A percentile compares a stretch with the other conserved stretches of the same genome.
Conservation (phyloP, 2,113 vertebrate genomes). For the Scophthalmus maximus region DNA sequence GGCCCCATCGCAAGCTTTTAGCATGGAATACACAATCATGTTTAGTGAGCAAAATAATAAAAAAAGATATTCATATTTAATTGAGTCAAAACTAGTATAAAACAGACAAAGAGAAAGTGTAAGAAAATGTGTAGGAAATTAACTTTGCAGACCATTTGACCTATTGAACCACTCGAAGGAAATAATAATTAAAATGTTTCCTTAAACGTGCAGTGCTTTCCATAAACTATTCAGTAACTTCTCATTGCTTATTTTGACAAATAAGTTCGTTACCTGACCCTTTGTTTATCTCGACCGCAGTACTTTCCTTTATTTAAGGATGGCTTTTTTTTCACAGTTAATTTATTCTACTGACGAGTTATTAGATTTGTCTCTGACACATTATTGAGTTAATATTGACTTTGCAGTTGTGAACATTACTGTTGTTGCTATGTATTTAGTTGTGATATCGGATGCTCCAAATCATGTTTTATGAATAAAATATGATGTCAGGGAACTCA, state of each 20-base stretch:
- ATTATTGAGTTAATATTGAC: too few species aligned
- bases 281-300: not conserved
- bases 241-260: not conserved
- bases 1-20: conserved; percentile 31
- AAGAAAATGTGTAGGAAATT: not conserved
- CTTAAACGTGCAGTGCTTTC: not conserved
- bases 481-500: too few species aligned
- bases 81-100: not conserved
- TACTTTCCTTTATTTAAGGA: not conserved
- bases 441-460: too few species aligned
- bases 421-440: too few species aligned
- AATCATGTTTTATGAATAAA: too few species aligned
- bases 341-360: too few species aligned
- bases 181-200: not conserved
- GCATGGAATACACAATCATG: conserved; percentile 11
- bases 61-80: not conserved
- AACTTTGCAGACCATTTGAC: not conserved
- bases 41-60: not conserved
- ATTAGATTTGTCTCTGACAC: too few species aligned
- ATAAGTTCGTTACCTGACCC: not conserved
- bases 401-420: too few species aligned
- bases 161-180: not conserved
- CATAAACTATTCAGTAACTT: too few species aligned
- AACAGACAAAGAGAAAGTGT: not conserved
- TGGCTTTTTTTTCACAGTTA: not conserved